phyloP scores from a whole-genome alignment of 1,140 invertebrate species.

The Vollenhovia emeryi region DNA sequence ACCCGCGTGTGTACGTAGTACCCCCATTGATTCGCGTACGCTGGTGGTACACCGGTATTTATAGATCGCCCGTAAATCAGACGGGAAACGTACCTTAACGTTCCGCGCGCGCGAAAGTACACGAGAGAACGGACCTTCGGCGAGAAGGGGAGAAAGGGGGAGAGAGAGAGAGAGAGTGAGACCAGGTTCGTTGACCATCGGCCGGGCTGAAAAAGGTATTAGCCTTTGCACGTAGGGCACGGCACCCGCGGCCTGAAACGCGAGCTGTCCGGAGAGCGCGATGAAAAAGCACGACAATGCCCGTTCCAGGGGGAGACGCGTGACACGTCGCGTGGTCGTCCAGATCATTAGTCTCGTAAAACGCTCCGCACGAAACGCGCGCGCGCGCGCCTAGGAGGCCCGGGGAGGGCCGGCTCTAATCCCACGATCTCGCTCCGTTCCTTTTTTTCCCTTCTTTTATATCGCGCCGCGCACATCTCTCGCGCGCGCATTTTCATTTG shows the following conservation, averaged over 20 bases:
- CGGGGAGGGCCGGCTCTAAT: neutral
- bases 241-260: constrained; percentile 8
- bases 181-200: constrained; percentile 57
- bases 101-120: constrained; percentile 30
- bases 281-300: constrained; percentile 57
- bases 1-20: neutral
- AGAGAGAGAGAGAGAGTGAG: neutral
- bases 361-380: constrained; percentile 43
- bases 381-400: neutral
- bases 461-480: neutral
- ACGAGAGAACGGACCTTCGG: constrained; percentile 12
- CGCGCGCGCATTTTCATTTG: neutral
- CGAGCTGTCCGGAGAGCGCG: neutral
- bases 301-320: constrained; percentile 31
- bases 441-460: neutral
- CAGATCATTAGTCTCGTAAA: constrained; percentile 57
- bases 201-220: constrained; percentile 41
- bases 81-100: neutral
- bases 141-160: neutral
- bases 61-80: constrained; percentile 33
- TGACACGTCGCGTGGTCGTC: constrained; percentile 52
- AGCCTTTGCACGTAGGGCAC: constrained; percentile 4
- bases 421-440: neutral
- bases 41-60: constrained; percentile 21
- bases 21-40: constrained; percentile 25